phyloP scores from a whole-genome alignment of 2,888 invertebrate species.

The Exocentrus adspersus region DNA sequence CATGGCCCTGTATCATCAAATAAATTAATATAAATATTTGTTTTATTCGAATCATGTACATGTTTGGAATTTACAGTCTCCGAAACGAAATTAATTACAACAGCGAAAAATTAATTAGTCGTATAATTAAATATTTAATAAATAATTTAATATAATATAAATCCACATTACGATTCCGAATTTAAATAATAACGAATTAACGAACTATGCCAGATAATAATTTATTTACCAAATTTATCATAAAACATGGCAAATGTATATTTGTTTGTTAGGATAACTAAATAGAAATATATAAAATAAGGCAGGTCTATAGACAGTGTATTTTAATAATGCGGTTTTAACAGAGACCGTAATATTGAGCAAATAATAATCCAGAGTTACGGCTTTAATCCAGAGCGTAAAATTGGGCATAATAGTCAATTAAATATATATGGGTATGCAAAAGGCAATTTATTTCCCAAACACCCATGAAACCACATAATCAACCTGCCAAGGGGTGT shows the following conservation, averaged over 20 bases:
- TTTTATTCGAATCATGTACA: background rate
- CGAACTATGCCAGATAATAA: background rate
- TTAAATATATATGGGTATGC: slow-evolving; percentile 56
- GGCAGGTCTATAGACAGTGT: slow-evolving; percentile 3
- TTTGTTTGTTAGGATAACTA: slow-evolving; percentile 12
- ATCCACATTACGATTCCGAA: background rate
- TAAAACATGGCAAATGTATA: slow-evolving; percentile 7
- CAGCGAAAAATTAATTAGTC: background rate
- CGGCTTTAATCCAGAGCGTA: slow-evolving; percentile 48
- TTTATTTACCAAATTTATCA: slow-evolving; percentile 9
- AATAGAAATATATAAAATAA: slow-evolving; percentile 7
- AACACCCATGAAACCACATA: slow-evolving; percentile 54
- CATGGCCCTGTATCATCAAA: too few relatives aligned
- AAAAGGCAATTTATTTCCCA: slow-evolving; percentile 55
- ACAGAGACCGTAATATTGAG: slow-evolving; percentile 31
- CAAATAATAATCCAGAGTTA: slow-evolving; percentile 43
- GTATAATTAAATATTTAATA: background rate
- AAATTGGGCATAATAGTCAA: slow-evolving; percentile 54
- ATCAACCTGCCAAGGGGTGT: slow-evolving; percentile 46
- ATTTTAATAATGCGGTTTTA: slow-evolving; percentile 29
- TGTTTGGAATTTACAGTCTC: background rate
- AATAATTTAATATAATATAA: background rate
- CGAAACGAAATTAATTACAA: background rate
- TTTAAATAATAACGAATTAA: slow-evolving; percentile 2
- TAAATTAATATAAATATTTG: background rate